These are phyloP conservation scores for Oscheius sp. DNA, from an alignment of 2,888 invertebrate species.

Conservation along the genomic window DNA sequence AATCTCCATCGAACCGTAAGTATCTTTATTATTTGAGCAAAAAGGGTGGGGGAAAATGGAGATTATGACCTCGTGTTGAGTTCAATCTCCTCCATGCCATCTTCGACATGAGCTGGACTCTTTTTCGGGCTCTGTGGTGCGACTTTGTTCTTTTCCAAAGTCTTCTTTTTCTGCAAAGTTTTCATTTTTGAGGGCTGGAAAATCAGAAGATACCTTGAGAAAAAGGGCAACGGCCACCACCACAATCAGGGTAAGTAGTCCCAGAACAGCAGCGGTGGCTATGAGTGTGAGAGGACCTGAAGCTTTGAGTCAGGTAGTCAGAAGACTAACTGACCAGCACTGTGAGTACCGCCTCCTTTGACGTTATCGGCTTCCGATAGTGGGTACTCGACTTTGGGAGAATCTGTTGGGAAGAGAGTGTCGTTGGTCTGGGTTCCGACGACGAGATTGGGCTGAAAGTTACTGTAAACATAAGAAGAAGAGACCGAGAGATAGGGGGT, in stretches of 20 bases:
- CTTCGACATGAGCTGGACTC: constrained; percentile 39
- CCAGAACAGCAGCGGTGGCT: constrained; percentile 52
- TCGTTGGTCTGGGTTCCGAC: constrained; percentile 57
- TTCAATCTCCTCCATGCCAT: constrained; percentile 66
- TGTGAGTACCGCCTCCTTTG: constrained; percentile 44
- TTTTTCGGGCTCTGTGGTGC: constrained; percentile 14
- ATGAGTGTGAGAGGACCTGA: constrained; percentile 37
- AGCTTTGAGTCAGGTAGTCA: background rate
- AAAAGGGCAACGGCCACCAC: constrained; percentile 55
- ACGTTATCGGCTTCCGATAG: constrained; percentile 50
- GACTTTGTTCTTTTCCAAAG: constrained; percentile 23
- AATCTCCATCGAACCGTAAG: constrained; percentile 26
- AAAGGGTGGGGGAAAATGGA: background rate
- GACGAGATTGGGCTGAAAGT: constrained; percentile 56
- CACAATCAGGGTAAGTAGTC: constrained; percentile 50
- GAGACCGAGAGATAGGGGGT: background rate
- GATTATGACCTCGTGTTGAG: constrained; percentile 43
- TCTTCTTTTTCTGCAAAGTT: constrained; percentile 19
- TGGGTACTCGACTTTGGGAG: constrained; percentile 41
- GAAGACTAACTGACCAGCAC: background rate
- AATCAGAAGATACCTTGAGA: constrained; percentile 44
- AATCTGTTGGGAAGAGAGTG: constrained; percentile 45
- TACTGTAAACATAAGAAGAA: background rate
- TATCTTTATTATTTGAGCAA: background rate
- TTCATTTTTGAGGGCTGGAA: background rate